Base-by-base conservation (phyloP, 2,797 vertebrate species). In the Acanthiza pusilla region DNA sequence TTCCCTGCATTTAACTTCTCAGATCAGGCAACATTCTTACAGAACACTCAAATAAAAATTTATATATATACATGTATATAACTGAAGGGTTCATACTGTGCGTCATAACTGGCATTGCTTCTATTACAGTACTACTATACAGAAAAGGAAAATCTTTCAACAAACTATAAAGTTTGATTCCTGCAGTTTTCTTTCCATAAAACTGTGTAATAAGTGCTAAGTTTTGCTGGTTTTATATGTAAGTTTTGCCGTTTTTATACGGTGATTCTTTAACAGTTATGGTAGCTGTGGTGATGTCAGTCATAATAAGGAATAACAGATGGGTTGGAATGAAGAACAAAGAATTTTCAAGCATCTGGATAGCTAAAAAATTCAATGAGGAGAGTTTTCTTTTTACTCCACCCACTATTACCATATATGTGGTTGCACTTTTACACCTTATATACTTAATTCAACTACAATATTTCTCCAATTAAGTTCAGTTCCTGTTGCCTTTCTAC, bases 161-260 rank as follows among this genome's bases (percentile, higher is more conserved):
- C 51, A 93, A 95, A 88, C 70, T 74, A 26, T 81, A 96, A 96
- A 95, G 55, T 93, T 95, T 94, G 77, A 95, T 85, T 96, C 88
- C 75, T 96, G 73, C 54, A 67, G 81, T 93, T 96, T 91, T 96
- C 91, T 51, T 95, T 91, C 87, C 71, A 96, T 95, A 89, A 96
- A 96, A 85, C 32, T 20, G 5, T 77, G 68, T 53, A 93, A 15
- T 78, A 95, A 92, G 79, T 72, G 92, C 86, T 93, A 90, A 66
- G 65, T 85, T 93, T 84, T 94, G 62, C 84, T 91, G 61, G 65
- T n/a, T 95, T 97, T 90, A 87, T 66, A 67, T 50, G 42, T 40
- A 84, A 91, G 88, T 72, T 93, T 92, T 94, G 68, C 94, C 80
- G 81, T 92, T 97, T 96, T 97, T 94, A 93, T 83, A 70, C 10